A percentile compares a stretch with the other conserved stretches of the same genome.
Conservation (phyloP, 1,140 invertebrate genomes). For the Nylanderia fulva region DNA sequence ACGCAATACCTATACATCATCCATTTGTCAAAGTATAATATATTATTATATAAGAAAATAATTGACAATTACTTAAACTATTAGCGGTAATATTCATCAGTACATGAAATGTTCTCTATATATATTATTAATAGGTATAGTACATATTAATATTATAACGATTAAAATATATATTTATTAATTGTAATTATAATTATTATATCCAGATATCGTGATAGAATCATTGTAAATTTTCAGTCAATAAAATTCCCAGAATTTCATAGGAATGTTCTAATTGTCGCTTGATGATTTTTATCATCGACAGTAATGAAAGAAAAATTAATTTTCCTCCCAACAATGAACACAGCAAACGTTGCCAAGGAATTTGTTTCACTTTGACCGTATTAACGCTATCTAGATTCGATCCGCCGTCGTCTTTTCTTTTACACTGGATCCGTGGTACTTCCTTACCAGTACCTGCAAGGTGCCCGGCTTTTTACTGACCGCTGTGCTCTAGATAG, state of each 20-base stretch:
- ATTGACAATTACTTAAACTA: background rate
- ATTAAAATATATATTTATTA: too few relatives aligned
- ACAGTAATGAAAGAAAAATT: background rate
- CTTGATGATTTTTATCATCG: background rate
- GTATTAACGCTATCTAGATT: constrained; percentile 50
- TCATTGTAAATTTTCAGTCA: background rate
- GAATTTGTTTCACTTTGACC: constrained; percentile 53
- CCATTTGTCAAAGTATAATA: background rate
- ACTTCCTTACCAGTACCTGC: constrained; percentile 47
- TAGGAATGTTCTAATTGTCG: constrained; percentile 2
- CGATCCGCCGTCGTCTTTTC: constrained; percentile 25
- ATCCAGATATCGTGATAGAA: background rate
- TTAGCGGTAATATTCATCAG: background rate
- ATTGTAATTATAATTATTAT: background rate
- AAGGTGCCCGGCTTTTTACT: constrained; percentile 51
- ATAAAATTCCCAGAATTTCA: background rate
- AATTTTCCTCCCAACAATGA: constrained; percentile 12
- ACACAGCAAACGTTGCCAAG: constrained; percentile 14
- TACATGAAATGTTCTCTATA: too few relatives aligned
- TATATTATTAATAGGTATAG: background rate
- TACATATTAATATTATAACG: too few relatives aligned
- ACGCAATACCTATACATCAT: background rate
- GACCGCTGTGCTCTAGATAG: constrained; percentile 47
- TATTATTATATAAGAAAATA: background rate
- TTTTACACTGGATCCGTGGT: constrained; percentile 29